Evolutionary conservation across 37 sponge, comb jelly and placozoan genomes (phyloP).

Genomic region (Amphimedon queenslandica): DNA sequence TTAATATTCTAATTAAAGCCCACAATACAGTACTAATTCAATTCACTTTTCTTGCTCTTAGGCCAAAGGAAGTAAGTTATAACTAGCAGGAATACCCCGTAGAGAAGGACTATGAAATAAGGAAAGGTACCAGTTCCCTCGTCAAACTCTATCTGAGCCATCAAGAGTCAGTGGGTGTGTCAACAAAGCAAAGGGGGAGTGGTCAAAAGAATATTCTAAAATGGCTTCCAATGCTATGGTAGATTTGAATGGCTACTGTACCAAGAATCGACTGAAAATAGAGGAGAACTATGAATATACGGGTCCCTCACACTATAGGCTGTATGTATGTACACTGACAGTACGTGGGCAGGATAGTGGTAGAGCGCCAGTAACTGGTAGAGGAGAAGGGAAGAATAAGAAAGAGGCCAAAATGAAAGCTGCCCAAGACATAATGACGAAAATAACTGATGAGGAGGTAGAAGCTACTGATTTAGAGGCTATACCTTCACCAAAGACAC

Average conservation of each 20-base stretch:
- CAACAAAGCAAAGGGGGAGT: neutral
- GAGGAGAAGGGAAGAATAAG: neutral
- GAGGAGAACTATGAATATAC: neutral
- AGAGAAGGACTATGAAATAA: too few relatives aligned
- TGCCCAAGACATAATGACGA: neutral
- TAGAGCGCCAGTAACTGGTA: neutral
- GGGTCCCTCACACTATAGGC: neutral
- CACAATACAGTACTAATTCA: too few relatives aligned
- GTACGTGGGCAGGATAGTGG: too few relatives aligned
- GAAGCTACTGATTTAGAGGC: neutral
- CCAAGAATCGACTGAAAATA: neutral
- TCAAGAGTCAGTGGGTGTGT: too few relatives aligned
- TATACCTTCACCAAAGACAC: neutral
- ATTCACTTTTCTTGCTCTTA: too few relatives aligned
- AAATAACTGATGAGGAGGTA: neutral
- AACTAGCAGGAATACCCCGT: too few relatives aligned
- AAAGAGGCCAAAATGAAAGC: neutral
- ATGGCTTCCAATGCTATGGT: slow-evolving; percentile 16
- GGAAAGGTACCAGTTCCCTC: too few relatives aligned
- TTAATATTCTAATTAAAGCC: too few relatives aligned
- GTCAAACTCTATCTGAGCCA: too few relatives aligned
- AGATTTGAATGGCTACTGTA: neutral
- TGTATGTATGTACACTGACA: neutral
- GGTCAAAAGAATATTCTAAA: slow-evolving; percentile 6
- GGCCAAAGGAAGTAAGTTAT: too few relatives aligned